Evolutionary conservation across 2,888 invertebrate species (phyloP), one percentile per base, ranked within the genome.

Genomic region (Leptopilina syphax): DNA sequence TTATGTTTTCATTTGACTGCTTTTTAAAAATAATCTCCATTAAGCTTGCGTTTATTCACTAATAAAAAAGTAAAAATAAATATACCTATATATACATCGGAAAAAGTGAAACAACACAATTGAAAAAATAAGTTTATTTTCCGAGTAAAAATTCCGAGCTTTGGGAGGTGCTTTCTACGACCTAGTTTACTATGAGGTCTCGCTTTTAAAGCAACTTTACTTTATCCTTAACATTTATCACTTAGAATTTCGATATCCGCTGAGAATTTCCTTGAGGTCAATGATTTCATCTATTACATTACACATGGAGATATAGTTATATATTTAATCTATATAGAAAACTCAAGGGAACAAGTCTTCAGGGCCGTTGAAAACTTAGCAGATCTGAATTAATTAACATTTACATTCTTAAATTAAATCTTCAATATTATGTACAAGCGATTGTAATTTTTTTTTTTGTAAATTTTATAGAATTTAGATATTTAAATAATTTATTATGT

Each of bases 211-310:
- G 73, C 54, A 57, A 73, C 54, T 54, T 57, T 73, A 73, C 54
- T 54, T 57, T 73, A 73, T 73, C 54, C 73, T 73, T n/a, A 73
- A 73, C 73, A 73, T 73, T 73, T 73, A 73, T 73, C 73, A 73
- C 54, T 34, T 73, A 73, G 34, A 73, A 73, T 57, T 73, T 73
- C 73, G 73, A 73, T 73, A 73, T 73, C 57, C 73, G 54, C 12
- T n/a, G n/a, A 13, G 54, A 73, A 73, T 57, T 27, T 50, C 27
- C 73, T n/a, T 27, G 73, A 73, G 73, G n/a, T n/a, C 73, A 73
- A 57, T 73, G 73, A 54, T 57, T 57, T 73, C 34, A 27, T 27
- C 54, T 73, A 34, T 57, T 70, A 57, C 54, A 13, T 54, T 57
- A 67, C n/a, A 41, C n/a, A 18, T 1, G 18, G 7, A 41, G 44